These are phyloP conservation scores for Drosophila subsilvestris DNA, from an alignment of 2,888 invertebrate species.

Conservation along the genomic window DNA sequence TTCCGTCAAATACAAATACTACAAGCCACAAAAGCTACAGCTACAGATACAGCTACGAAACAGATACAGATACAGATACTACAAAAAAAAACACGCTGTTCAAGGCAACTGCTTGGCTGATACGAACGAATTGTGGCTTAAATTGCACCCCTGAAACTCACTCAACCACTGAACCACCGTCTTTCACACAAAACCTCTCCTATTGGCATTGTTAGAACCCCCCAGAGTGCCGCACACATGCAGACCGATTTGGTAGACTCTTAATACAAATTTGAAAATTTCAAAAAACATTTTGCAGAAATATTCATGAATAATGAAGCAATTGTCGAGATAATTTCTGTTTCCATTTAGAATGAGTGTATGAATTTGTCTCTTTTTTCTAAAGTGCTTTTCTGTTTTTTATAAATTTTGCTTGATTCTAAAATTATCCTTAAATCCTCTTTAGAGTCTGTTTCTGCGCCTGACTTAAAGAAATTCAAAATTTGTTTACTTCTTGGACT, in stretches of 20 bases:
- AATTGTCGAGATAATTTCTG: too few relatives aligned
- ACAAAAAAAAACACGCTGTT: slow-evolving; percentile 28
- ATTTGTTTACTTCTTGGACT: too few relatives aligned
- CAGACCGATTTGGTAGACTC: not conserved
- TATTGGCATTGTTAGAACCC: slow-evolving; percentile 10
- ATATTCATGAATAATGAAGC: too few relatives aligned
- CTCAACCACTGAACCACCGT: slow-evolving; percentile 16
- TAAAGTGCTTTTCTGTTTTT: too few relatives aligned
- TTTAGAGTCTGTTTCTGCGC: too few relatives aligned
- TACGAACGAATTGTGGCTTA: slow-evolving; percentile 46
- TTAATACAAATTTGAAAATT: too few relatives aligned
- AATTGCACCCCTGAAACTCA: slow-evolving; percentile 42
- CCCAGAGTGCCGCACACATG: not conserved
- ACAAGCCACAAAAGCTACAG: not conserved
- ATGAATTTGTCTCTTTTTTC: too few relatives aligned
- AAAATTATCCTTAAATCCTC: too few relatives aligned
- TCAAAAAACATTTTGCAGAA: too few relatives aligned
- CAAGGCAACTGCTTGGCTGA: slow-evolving; percentile 42
- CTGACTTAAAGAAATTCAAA: too few relatives aligned
- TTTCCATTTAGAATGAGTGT: too few relatives aligned
- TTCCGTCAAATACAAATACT: not conserved
- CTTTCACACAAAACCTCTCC: slow-evolving; percentile 34
- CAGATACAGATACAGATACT: slow-evolving; percentile 20
- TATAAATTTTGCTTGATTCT: too few relatives aligned
- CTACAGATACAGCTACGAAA: slow-evolving; percentile 4